Base-by-base conservation (phyloP, 2,113 vertebrate genomes). In the Lates calcarifer region DNA sequence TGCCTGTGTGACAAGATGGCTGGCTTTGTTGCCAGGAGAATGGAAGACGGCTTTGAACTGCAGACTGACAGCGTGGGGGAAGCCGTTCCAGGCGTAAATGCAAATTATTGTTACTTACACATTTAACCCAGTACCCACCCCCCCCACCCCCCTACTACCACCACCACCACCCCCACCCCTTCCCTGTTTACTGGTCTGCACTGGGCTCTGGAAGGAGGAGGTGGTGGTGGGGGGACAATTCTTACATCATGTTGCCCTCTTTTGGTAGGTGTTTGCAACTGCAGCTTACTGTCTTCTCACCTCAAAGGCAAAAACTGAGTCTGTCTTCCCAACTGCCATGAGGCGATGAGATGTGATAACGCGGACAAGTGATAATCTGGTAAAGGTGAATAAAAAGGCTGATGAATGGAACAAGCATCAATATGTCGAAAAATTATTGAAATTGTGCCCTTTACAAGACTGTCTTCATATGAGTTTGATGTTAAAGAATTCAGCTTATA, bases 201-300 rank as follows among this genome's bases (percentile, higher is more conserved):
- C 77, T 60, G 37, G 51, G 24, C 63, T 67, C 7, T 61, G 49
- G 62, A 76, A 83, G 67, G 49, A 83, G 33, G 68, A 3, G 47
- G 72, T 65, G 47, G 64, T 31, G 0, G 69, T 56, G 80, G 85
- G 77, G 87, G 81, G 17, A 85, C 82, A 93, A 94, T 88, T 93
- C 89, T 94, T 90, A 94, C 93, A 93, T 93, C 87, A 95, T 94
- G 94, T 95, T 96, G 95, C 95, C 95, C 95, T 96, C 95, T 96
- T 95, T 95, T 96, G 95, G 95, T 53, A 80, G 87, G 75, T 76
- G 76, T 79, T 69, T 79, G 92, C 55, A 78, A 96, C 93, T 96
- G 90, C 95, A 91, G 47, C 71, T 26, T 35, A 29, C 70, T 41
- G 68, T 73, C 74, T 76, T 65, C 47, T 77, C 71, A 77, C 84